These are phyloP conservation scores for Tenthredo livida DNA, from an alignment of 2,888 invertebrate genomes.

Conservation along the genomic window DNA sequence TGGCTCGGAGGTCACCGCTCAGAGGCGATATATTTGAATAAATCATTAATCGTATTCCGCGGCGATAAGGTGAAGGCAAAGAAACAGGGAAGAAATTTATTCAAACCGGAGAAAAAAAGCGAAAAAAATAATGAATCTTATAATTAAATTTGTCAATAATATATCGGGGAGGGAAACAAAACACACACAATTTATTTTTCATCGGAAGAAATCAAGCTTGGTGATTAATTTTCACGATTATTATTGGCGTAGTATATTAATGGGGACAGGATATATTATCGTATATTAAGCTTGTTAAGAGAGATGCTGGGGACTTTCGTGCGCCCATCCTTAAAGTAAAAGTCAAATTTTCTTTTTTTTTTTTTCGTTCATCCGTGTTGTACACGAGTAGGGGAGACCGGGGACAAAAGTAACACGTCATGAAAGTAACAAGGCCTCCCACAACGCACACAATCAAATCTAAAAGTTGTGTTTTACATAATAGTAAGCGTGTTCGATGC, in stretches of 20 bases:
- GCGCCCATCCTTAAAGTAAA: constrained; percentile 3
- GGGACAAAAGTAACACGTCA: too few relatives aligned
- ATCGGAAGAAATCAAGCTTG: not conserved
- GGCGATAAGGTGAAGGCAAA: not conserved
- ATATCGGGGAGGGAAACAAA: too few relatives aligned
- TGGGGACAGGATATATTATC: not conserved
- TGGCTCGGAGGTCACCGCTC: constrained; percentile 13
- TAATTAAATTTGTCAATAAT: too few relatives aligned
- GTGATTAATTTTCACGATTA: not conserved
- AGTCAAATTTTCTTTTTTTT: not conserved
- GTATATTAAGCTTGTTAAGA: not conserved
- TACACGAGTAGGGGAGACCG: too few relatives aligned
- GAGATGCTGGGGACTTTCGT: not conserved
- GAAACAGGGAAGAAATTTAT: not conserved
- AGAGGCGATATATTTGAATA: constrained; percentile 32
- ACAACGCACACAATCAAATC: too few relatives aligned
- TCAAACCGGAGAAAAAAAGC: too few relatives aligned
- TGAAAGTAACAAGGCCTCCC: too few relatives aligned
- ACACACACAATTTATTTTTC: not conserved
- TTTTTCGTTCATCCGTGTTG: not conserved
- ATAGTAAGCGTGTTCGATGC: too few relatives aligned
- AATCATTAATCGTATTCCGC: not conserved
- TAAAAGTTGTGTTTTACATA: too few relatives aligned
- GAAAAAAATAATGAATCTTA: too few relatives aligned
- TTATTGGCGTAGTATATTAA: not conserved